These are phyloP conservation scores for Anisognathus igniventris DNA, from an alignment of 2,797 vertebrate species.

Conservation along the genomic window DNA sequence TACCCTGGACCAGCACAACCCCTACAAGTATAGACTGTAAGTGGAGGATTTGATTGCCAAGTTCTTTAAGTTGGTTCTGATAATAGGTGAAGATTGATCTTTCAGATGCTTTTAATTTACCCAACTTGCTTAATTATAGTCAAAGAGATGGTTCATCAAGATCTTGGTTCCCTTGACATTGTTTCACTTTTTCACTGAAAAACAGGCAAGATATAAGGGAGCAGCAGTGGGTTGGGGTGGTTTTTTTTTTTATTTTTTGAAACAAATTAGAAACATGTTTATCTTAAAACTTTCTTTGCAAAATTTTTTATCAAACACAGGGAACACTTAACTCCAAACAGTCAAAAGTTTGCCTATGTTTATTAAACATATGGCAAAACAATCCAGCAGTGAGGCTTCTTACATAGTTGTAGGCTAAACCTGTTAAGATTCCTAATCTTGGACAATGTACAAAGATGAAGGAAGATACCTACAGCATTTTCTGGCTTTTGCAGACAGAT, in stretches of 20 bases:
- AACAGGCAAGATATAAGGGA: neutral
- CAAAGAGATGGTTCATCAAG: neutral
- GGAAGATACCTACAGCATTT: neutral
- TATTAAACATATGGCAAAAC: neutral
- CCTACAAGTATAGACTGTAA: neutral
- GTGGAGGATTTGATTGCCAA: neutral
- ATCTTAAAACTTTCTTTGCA: neutral
- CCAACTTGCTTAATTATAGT: neutral
- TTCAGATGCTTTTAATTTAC: neutral
- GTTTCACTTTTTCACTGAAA: neutral
- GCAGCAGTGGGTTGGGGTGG: rapidly evolving
- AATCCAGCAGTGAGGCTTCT: neutral
- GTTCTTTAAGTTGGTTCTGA: neutral
- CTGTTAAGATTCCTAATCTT: neutral
- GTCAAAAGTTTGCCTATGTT: neutral
- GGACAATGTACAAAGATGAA: neutral
- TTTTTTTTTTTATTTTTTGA: neutral
- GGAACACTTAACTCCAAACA: neutral
- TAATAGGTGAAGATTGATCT: neutral
- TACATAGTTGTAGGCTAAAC: neutral
- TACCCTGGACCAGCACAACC: rapidly evolving
- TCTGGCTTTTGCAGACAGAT: neutral
- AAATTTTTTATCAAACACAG: neutral
- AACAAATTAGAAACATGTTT: neutral
- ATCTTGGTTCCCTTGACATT: neutral